Evolutionary conservation across 2,797 vertebrate species (phyloP).

Genomic region (Ceryle rudis): DNA sequence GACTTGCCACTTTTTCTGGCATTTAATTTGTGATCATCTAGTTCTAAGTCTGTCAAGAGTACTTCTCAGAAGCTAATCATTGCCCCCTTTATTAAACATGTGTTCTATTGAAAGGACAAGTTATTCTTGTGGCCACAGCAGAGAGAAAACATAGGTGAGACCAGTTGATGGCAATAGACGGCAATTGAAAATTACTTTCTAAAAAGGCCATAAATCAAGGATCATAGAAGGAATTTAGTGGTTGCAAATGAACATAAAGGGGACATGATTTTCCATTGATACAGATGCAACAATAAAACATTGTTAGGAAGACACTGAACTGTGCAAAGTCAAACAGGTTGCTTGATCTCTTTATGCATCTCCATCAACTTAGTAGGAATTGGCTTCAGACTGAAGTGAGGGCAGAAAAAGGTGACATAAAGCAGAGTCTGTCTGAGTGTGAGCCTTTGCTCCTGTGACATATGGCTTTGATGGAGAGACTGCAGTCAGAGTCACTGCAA

Average conservation of each 20-base stretch:
- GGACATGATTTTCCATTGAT: neutral
- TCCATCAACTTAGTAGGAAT: neutral
- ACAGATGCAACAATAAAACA: neutral
- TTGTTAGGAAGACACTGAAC: neutral
- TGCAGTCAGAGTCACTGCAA: neutral
- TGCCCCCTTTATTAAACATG: neutral
- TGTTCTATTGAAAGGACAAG: neutral
- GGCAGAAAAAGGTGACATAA: neutral
- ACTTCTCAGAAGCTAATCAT: neutral
- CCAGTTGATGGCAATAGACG: neutral
- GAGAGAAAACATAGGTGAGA: neutral
- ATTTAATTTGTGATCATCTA: conserved; percentile 11
- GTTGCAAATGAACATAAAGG: neutral
- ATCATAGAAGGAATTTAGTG: neutral
- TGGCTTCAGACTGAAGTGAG: neutral
- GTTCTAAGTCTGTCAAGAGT: neutral
- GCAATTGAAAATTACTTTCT: neutral
- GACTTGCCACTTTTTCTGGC: neutral
- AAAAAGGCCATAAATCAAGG: neutral
- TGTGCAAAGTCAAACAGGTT: neutral
- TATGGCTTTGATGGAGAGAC: neutral
- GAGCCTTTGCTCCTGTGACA: neutral
- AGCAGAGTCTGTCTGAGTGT: neutral
- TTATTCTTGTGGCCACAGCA: neutral
- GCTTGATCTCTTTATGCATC: neutral